phyloP scores from a whole-genome alignment of 2,888 invertebrate species.

The Halictus ligatus region DNA sequence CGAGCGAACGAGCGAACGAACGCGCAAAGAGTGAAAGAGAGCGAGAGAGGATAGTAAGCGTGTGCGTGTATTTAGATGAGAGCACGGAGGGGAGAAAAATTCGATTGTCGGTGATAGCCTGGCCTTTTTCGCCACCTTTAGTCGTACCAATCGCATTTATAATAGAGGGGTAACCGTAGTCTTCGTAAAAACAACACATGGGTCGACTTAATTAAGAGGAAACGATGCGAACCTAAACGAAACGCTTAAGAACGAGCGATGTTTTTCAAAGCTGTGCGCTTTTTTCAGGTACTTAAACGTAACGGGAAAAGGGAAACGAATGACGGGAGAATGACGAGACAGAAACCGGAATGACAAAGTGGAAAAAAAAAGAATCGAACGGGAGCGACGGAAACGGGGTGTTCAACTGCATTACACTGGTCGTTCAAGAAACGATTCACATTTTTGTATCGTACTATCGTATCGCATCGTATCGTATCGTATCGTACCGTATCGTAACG shows the following conservation, averaged over 20 bases:
- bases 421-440: slow-evolving; percentile 75
- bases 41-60: neutral
- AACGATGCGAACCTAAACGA: slow-evolving; percentile 40
- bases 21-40: neutral
- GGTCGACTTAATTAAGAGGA: slow-evolving; percentile 49
- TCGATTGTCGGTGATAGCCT: slow-evolving; percentile 76
- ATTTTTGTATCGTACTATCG: slow-evolving; percentile 74
- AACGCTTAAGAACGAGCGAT: slow-evolving; percentile 65
- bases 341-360: neutral
- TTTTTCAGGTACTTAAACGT: slow-evolving; percentile 79
- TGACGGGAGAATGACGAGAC: neutral
- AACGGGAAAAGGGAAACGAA: neutral
- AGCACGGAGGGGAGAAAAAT: slow-evolving; percentile 35
- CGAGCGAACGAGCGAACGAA: neutral
- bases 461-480: slow-evolving; percentile 59
- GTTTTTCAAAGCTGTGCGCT: slow-evolving; percentile 79
- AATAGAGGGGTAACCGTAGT: slow-evolving; percentile 69
- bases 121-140: slow-evolving; percentile 77
- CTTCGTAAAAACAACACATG: slow-evolving; percentile 55
- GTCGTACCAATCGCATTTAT: slow-evolving; percentile 84
- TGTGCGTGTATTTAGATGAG: slow-evolving; percentile 4
- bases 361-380: neutral
- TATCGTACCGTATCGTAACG: slow-evolving; percentile 47
- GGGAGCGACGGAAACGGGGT: slow-evolving; percentile 28
- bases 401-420: slow-evolving; percentile 77